Base-by-base conservation (phyloP, 1,140 invertebrate genomes). In the Habropoda laboriosa region DNA sequence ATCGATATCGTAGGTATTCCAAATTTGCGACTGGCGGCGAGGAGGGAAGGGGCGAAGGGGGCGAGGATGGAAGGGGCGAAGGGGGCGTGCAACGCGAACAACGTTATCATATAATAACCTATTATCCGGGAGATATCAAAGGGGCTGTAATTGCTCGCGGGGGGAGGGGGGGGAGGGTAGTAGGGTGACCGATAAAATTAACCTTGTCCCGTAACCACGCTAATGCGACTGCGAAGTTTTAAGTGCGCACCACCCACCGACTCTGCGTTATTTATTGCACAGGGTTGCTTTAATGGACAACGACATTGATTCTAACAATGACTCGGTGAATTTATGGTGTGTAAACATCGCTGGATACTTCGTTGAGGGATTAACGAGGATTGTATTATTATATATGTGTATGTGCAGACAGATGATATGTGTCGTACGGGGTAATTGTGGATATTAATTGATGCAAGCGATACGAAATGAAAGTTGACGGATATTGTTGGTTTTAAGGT, bases 1-100 rank as follows among this genome's bases (percentile, higher is more conserved):
- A 85, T 85, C 83, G 83, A 85, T 85, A 79, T 49, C 49, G 51
- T 53, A 53, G 78, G 49, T 76, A 80, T 83, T 83, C 32, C 42
- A 77, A 68, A 45, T 55, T 24, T 55, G 51, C 38, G 73, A n/a
- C n/a, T n/a, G n/a, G n/a, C n/a, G n/a, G n/a, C n/a, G n/a, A n/a
- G n/a, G n/a, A n/a, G n/a, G n/a, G n/a, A n/a, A n/a, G n/a, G n/a
- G n/a, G n/a, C n/a, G n/a, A n/a, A n/a, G n/a, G n/a, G n/a, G n/a
- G n/a, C n/a, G n/a, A n/a, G n/a, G n/a, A n/a, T n/a, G n/a, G n/a
- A n/a, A n/a, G n/a, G n/a, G n/a, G n/a, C n/a, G n/a, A n/a, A n/a
- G n/a, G 16, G 45, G 1, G 40, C 55, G 45, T n/a, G 49, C n/a
- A n/a, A 21, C 40, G 10, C 30, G 60, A 57, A 66, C 55, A 74